Evolutionary conservation across 2,888 invertebrate species (phyloP), one percentile per base, ranked within the genome.

Genomic region (Aspidiotus destructor): DNA sequence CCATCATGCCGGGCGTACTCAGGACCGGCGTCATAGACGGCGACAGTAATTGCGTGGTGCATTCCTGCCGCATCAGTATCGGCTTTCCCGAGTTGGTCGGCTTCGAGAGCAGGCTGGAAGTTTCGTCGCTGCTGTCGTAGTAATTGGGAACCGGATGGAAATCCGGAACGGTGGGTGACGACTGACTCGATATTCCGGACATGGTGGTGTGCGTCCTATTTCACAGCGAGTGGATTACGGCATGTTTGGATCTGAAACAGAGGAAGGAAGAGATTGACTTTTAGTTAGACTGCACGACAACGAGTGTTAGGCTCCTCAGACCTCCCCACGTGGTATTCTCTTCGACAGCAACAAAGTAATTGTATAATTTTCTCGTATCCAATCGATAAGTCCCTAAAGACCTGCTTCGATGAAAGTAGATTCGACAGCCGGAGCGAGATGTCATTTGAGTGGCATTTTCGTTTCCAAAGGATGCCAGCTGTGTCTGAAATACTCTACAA

Each of bases 51-150:
- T 85, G 84, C 64, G 90, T 89, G 61, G 91, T 89, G 74, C 90
- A 87, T 80, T 91, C 90, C 80, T 91, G 91, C 73, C 91, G 84
- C 81, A 88, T 90, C 73, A 91, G 81, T 72, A 89, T 87, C 73
- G 91, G 91, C 77, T 91, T 91, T 54, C 41, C 70, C 53, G 52
- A 54, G 71, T 52, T 48, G 73, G 74, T 70, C 42, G 72, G 75
- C 71, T 83, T 72, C 84, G 83, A 85, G 73, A 91, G 81, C 71
- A 90, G 83, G 74, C 89, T 88, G 69, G 88, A 86, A 69, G 89
- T 89, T 80, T 90, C 89, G 78, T 90, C 90, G 76, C 86, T 86
- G 78, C 87, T 88, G 73, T 88, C 84, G 75, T 85, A 85, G 71
- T 48, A 67, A 42, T 42, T 58, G 41, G 67, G 60, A 13, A 60